A percentile compares a stretch with the other conserved stretches of the same genome.
phyloP scores from a whole-genome alignment of 2,113 vertebrate species.

The Misgurnus anguillicaudatus region DNA sequence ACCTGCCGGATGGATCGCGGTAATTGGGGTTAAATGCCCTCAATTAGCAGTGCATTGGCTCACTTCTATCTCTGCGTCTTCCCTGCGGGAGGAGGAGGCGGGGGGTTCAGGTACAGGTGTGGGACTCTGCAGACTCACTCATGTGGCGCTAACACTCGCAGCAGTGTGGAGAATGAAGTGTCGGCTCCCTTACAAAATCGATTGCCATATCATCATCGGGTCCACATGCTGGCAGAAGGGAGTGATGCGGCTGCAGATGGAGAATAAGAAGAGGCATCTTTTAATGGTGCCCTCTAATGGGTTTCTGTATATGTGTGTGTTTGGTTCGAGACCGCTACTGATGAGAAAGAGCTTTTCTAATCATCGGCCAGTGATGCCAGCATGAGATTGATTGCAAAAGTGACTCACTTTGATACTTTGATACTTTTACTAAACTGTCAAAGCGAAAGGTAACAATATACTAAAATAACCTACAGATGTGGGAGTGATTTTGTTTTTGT shows the following conservation, averaged over 20 bases:
- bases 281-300: constrained; percentile 26
- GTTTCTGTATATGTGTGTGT: constrained; percentile 7
- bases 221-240: constrained; percentile 28
- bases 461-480: background rate
- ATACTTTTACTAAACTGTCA: constrained; percentile 27
- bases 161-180: constrained; percentile 27
- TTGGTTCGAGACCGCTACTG: constrained; percentile 8
- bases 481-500: constrained; percentile 20
- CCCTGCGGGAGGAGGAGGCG: background rate
- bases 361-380: constrained; percentile 37
- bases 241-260: constrained; percentile 24
- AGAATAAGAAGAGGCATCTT: constrained; percentile 3
- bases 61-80: constrained; percentile 9
- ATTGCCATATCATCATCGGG: constrained; percentile 38
- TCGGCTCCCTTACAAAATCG: constrained; percentile 36
- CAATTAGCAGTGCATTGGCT: constrained; percentile 41
- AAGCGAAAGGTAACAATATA: constrained; percentile 15
- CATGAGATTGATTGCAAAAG: constrained; percentile 33
- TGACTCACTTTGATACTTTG: constrained; percentile 16
- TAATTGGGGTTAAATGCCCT: constrained; percentile 59
- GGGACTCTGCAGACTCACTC: constrained; percentile 9
- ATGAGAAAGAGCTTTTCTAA: constrained; percentile 30
- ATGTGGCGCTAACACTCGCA: constrained; percentile 29
- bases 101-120: constrained; percentile 34
- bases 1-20: constrained; percentile 37